phyloP scores from a whole-genome alignment of 2,888 invertebrate species.

The Aromia moschata region DNA sequence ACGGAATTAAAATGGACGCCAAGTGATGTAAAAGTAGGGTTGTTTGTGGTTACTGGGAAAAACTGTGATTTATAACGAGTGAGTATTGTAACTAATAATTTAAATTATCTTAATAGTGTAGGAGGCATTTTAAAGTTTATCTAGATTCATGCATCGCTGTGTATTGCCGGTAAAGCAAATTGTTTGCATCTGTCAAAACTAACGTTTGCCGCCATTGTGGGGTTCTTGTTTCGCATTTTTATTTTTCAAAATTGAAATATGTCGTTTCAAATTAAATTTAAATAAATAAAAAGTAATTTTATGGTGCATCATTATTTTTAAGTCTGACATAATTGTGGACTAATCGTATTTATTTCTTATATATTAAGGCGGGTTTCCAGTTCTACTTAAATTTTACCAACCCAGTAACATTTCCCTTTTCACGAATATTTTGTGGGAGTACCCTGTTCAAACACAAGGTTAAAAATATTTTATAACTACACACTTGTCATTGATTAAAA shows the following conservation, averaged over 20 bases:
- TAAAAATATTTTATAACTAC: no score
- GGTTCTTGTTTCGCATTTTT: conserved; percentile 6
- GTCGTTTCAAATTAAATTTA: no score
- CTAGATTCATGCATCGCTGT: neutral
- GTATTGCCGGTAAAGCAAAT: conserved; percentile 15
- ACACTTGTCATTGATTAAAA: no score
- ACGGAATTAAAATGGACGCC: conserved; percentile 33
- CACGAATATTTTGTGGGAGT: no score
- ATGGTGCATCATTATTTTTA: no score
- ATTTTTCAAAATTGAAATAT: conserved; percentile 17
- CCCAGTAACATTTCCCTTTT: no score
- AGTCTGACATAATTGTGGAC: no score
- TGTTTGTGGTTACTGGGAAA: conserved; percentile 25
- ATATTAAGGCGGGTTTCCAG: no score
- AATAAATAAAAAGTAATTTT: no score
- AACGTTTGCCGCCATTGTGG: conserved; percentile 28
- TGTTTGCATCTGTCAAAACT: conserved; percentile 31
- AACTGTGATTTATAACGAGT: conserved; percentile 17
- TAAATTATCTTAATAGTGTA: neutral
- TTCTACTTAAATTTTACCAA: no score
- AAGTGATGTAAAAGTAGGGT: conserved; percentile 28
- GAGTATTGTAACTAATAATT: conserved; percentile 10
- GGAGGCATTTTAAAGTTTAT: neutral
- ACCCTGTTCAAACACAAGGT: no score
- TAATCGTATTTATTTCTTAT: no score